These are phyloP conservation scores for Anas platyrhynchos DNA, from an alignment of 2,113 vertebrate genomes.

Conservation along the genomic window DNA sequence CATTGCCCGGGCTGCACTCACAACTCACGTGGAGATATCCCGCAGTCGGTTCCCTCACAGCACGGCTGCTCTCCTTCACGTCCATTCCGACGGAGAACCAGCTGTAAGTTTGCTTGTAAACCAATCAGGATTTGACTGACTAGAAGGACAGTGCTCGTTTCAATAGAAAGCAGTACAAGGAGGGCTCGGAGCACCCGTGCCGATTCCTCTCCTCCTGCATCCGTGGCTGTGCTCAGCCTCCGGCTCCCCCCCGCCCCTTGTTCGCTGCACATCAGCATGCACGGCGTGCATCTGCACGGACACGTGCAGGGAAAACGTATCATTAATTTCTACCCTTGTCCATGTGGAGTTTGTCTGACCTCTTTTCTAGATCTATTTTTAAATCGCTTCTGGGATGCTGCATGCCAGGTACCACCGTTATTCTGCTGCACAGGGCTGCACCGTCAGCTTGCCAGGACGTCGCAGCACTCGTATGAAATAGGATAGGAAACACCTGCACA, in stretches of 20 bases:
- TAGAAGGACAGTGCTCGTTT: neutral
- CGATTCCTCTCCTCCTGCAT: neutral
- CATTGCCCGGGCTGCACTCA: neutral
- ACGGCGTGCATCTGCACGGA: neutral
- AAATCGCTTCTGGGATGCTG: constrained; percentile 58
- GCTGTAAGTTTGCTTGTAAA: neutral
- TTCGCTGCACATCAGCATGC: constrained; percentile 3
- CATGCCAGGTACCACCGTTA: constrained; percentile 64
- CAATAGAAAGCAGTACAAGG: neutral
- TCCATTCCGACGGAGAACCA: neutral
- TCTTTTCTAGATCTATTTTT: constrained; percentile 78
- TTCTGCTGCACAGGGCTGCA: neutral
- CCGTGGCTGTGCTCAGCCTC: neutral
- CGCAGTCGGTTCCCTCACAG: rapidly evolving
- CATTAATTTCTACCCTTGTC: constrained; percentile 70
- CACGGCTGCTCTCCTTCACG: neutral
- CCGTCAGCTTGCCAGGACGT: constrained; percentile 2
- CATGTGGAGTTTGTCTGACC: constrained; percentile 66
- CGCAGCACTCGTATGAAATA: neutral
- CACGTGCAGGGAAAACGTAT: constrained; percentile 37
- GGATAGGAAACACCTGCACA: neutral
- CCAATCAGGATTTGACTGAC: neutral
- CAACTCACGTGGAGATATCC: neutral
- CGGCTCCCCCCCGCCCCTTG: rapidly evolving
- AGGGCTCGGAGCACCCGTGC: neutral